phyloP scores from a whole-genome alignment of 2,113 vertebrate genomes.

The Aleadryas rufinucha region DNA sequence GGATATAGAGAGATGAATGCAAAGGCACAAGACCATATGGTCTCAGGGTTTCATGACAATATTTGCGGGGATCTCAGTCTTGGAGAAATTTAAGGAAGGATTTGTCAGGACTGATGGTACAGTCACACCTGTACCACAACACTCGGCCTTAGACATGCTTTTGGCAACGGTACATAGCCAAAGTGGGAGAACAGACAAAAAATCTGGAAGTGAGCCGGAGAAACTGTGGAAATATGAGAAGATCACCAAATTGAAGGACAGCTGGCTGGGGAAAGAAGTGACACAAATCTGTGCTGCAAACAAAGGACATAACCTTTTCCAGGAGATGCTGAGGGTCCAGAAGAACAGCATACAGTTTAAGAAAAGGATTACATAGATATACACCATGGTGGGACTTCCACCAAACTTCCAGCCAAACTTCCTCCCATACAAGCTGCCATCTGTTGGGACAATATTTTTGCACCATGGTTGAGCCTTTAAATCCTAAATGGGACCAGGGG shows the following conservation, averaged over 20 bases:
- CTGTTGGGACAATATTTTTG: not conserved
- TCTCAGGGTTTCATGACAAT: not conserved
- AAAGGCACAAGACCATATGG: not conserved
- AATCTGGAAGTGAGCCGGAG: not conserved
- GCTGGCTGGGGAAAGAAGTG: not conserved
- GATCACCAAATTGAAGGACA: not conserved
- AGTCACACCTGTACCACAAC: not conserved
- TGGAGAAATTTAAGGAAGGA: not conserved
- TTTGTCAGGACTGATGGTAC: not conserved
- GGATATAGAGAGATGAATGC: not conserved
- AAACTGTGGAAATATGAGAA: not conserved
- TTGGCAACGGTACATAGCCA: not conserved
- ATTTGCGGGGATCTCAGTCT: not conserved
- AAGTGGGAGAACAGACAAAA: not conserved
- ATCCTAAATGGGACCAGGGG: not conserved
- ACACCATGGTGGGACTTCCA: not conserved
- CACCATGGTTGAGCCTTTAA: not conserved
- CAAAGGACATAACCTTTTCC: not conserved
- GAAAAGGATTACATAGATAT: not conserved
- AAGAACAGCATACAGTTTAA: not conserved
- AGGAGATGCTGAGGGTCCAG: not conserved
- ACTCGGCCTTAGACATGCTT: not conserved
- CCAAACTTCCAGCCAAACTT: not conserved
- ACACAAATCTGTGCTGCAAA: not conserved
- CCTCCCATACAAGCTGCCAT: not conserved